These are phyloP conservation scores for Myxocyprinus asiaticus DNA, from an alignment of 2,113 vertebrate species.

Conservation along the genomic window DNA sequence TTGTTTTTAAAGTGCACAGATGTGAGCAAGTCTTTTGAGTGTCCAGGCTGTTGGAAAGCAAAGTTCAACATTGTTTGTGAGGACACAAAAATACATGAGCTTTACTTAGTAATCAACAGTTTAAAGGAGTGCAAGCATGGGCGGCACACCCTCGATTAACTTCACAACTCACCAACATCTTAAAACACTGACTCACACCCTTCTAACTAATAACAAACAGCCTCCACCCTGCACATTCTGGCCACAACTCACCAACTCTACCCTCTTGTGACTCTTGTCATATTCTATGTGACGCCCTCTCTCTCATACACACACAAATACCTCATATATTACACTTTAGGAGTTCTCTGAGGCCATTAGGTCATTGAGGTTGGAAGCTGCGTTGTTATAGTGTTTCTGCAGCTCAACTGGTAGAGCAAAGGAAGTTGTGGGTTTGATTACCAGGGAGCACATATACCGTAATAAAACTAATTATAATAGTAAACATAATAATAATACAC, in stretches of 20 bases:
- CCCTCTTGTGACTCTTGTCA: not conserved
- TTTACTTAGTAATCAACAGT: constrained; percentile 62
- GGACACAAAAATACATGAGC: constrained; percentile 56
- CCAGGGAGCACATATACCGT: too few species aligned
- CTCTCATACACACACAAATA: not conserved
- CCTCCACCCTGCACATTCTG: constrained; percentile 27
- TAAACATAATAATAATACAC: too few species aligned
- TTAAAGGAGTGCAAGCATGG: constrained; percentile 62
- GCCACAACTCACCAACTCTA: not conserved
- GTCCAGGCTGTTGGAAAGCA: constrained; percentile 61
- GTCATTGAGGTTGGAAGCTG: constrained; percentile 1
- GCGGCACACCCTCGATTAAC: constrained; percentile 68
- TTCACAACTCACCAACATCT: constrained; percentile 65
- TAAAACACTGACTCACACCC: constrained; percentile 48
- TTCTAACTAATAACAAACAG: constrained; percentile 45
- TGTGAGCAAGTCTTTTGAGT: too few species aligned
- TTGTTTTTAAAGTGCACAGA: constrained; percentile 15
- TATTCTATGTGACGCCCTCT: not conserved
- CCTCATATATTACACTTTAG: not conserved
- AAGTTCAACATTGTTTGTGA: not conserved
- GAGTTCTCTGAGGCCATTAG: not conserved
- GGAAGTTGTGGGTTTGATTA: too few species aligned
- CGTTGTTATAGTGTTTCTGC: constrained; percentile 6
- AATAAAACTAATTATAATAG: too few species aligned
- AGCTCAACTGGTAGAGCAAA: too few species aligned